These are phyloP conservation scores for Philypnodon macrostomus DNA, from an alignment of 2,797 vertebrate species.

Conservation along the genomic window DNA sequence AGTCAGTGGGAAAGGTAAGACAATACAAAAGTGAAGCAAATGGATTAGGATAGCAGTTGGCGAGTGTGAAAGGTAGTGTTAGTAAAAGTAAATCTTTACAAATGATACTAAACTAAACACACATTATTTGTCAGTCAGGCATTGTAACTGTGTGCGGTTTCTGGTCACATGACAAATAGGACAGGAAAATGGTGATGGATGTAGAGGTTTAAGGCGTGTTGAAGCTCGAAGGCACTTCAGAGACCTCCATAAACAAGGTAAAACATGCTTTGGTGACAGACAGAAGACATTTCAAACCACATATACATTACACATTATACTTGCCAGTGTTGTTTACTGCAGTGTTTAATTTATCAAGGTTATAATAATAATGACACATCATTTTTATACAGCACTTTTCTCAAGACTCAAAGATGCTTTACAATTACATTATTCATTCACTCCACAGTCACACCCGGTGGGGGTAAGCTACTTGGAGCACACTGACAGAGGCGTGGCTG, in stretches of 20 bases:
- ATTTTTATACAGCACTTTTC: conserved; percentile 51
- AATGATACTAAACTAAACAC: no score
- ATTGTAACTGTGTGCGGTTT: conserved; percentile 61
- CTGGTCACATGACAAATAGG: conserved; percentile 49
- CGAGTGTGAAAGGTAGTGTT: conserved; percentile 49
- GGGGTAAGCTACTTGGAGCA: no score
- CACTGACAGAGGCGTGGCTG: no score
- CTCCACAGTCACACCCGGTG: no score
- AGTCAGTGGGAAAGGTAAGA: conserved; percentile 80
- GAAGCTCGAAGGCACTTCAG: conserved; percentile 41
- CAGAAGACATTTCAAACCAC: conserved; percentile 45
- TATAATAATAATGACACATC: no score
- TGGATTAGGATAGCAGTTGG: conserved; percentile 27
- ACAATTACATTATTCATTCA: no score
- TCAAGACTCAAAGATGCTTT: no score
- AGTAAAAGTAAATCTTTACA: conserved; percentile 64
- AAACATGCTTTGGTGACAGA: conserved; percentile 67
- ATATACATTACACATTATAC: conserved; percentile 78
- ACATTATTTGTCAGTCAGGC: conserved; percentile 56
- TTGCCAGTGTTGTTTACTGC: conserved; percentile 83
- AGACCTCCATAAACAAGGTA: conserved; percentile 46
- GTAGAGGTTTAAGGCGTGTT: conserved; percentile 43
- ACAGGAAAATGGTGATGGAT: conserved; percentile 57
- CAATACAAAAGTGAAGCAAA: conserved; percentile 47
- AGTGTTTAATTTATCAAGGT: conserved; percentile 68